These are phyloP conservation scores for Eonycteris spelaea DNA, from an alignment of 2,113 vertebrate genomes.

Conservation along the genomic window DNA sequence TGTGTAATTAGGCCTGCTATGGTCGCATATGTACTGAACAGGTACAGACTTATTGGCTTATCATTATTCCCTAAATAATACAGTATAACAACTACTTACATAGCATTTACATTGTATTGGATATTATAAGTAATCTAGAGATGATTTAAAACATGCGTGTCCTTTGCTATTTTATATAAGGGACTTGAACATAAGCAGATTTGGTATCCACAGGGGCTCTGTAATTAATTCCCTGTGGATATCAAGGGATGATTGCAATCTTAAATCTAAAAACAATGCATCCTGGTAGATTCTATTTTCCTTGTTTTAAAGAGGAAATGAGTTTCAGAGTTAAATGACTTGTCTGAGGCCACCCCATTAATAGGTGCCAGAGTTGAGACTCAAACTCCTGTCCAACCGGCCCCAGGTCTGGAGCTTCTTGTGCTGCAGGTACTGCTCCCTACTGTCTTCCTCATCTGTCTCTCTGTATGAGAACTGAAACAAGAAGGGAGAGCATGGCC, in stretches of 20 bases:
- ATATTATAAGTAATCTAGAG: not conserved
- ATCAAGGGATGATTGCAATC: not conserved
- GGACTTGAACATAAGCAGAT: not conserved
- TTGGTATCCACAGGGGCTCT: not conserved
- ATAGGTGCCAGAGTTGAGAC: not conserved
- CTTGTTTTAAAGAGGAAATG: slow-evolving; percentile 12
- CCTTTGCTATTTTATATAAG: not conserved
- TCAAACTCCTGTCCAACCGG: not conserved
- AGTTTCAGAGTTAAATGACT: not conserved
- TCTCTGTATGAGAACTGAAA: not conserved
- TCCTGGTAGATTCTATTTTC: not conserved
- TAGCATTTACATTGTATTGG: too few species aligned
- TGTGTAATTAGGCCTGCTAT: not conserved
- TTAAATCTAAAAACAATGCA: not conserved
- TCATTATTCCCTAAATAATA: not conserved
- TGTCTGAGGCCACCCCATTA: not conserved
- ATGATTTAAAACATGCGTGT: not conserved
- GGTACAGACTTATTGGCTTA: not conserved
- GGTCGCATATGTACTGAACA: not conserved
- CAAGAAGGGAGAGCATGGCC: not conserved
- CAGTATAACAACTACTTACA: not conserved
- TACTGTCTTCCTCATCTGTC: not conserved
- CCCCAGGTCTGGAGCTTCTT: not conserved
- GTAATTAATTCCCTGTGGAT: not conserved
- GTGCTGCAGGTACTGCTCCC: fast-evolving